A percentile compares a stretch with the other conserved stretches of the same genome.
These are phyloP conservation scores for Hyppa rectilinea DNA, from an alignment of 2,888 invertebrate species.

Conservation along the genomic window DNA sequence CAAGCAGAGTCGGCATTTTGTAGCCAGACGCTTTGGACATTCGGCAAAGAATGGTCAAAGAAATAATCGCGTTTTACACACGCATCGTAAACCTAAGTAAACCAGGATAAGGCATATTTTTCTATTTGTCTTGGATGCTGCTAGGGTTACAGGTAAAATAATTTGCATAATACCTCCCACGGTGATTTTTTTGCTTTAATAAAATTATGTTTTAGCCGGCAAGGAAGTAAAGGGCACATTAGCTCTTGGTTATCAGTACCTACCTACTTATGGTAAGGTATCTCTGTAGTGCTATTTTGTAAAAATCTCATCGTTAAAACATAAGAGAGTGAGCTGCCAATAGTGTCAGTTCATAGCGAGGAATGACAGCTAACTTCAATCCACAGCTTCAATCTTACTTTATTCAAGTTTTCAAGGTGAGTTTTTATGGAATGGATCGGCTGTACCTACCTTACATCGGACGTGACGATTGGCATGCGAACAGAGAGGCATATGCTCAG, in stretches of 20 bases:
- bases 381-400: too few relatives aligned
- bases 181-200: slow-evolving; percentile 75
- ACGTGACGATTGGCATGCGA: too few relatives aligned
- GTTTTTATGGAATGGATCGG: too few relatives aligned
- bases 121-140: slow-evolving; percentile 83
- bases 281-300: too few relatives aligned
- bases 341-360: too few relatives aligned
- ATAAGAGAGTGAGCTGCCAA: too few relatives aligned
- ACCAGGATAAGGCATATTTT: slow-evolving; percentile 82
- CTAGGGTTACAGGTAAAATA: slow-evolving; percentile 86
- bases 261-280: background rate
- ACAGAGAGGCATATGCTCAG: too few relatives aligned
- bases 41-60: slow-evolving; percentile 82
- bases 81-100: slow-evolving; percentile 89
- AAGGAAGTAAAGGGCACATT: background rate
- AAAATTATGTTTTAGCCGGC: slow-evolving; percentile 63
- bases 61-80: slow-evolving; percentile 87
- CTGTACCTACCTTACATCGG: too few relatives aligned
- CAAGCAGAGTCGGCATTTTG: slow-evolving; percentile 65
- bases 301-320: too few relatives aligned
- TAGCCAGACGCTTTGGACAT: slow-evolving; percentile 71
- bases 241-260: background rate
- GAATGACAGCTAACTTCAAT: too few relatives aligned
- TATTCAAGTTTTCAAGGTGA: too few relatives aligned
- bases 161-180: slow-evolving; percentile 90